These are phyloP conservation scores for Apteryx mantelli DNA, from an alignment of 2,113 vertebrate genomes.

Conservation along the genomic window DNA sequence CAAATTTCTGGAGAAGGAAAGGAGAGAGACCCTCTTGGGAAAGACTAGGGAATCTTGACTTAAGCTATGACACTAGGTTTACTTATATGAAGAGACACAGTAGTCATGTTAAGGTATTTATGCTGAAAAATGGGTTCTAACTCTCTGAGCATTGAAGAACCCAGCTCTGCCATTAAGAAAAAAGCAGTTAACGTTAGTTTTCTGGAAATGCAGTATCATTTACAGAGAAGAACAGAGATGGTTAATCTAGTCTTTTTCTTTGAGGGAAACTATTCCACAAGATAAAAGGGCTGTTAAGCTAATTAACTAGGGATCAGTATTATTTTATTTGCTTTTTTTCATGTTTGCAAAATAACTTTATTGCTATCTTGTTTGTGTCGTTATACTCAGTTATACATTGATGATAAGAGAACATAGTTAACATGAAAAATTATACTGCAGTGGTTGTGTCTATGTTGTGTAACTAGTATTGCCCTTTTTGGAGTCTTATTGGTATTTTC, in stretches of 20 bases:
- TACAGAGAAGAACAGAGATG: slow-evolving; percentile 61
- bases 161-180: slow-evolving; percentile 42
- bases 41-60: background rate
- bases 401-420: slow-evolving; percentile 74
- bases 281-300: slow-evolving; percentile 69
- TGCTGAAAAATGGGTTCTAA: slow-evolving; percentile 18
- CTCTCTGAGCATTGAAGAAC: slow-evolving; percentile 26
- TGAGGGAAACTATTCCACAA: slow-evolving; percentile 62
- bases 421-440: slow-evolving; percentile 66
- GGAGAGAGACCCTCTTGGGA: background rate
- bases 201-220: slow-evolving; percentile 58
- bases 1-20: background rate
- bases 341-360: slow-evolving; percentile 66
- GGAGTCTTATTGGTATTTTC: slow-evolving; percentile 50
- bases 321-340: slow-evolving; percentile 73
- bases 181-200: slow-evolving; percentile 44
- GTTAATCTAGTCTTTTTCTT: slow-evolving; percentile 72
- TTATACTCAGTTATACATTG: slow-evolving; percentile 59
- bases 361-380: slow-evolving; percentile 66
- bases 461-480: slow-evolving; percentile 48
- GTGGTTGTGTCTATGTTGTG: slow-evolving; percentile 60
- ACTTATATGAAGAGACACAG: background rate
- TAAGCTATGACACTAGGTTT: background rate
- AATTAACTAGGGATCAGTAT: slow-evolving; percentile 71
- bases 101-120: background rate